Base-by-base conservation (phyloP, 2,797 vertebrate genomes). In the Pangasius macronema region DNA sequence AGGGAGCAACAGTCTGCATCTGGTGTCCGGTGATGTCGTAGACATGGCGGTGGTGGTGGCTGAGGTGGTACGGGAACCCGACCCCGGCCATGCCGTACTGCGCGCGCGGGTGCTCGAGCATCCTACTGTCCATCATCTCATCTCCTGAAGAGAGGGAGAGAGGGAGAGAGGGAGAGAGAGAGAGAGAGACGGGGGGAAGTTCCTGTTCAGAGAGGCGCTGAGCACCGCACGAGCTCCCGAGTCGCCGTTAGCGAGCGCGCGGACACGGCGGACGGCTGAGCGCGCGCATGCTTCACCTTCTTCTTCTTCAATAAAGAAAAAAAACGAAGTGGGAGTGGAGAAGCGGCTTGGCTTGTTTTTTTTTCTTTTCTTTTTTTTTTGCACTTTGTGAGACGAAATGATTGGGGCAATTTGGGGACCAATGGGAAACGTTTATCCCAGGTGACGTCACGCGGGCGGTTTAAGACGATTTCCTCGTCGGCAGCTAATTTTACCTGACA, bases 101-200 rank as follows among this genome's bases (percentile, higher is more conserved):
- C 96, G 97, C 97, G 94, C 98, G 98, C 93, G 97, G 97, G 95
- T 99, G 98, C 96, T 99, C 98, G 94, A 99, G 97, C 89, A 99
- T 96, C 94, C 98, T 97, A 93, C 98, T 96, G 96, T 99, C 98
- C 98, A 99, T 99, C 96, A 96, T 97, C 95, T 95, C 88, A 83
- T 90, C 88, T 89, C 87, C 83, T 59, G 55, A 27, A 81, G 1
- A 61, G 36, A 18, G 67, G 2, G 68, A 70, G 63, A 72, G 53
- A 39, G 18, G 39, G 22, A 39, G 53, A 39, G 53, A 59, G 75
- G 33, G 46, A 30, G 46, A 76, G 16, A 24, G 30, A 22, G 8
- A 59, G 3, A 39, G 30, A 39, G 0, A 77, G n/a, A 75, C 4
- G 16, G 8, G 53, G 2, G 30, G 33, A 42, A 39, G 36, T 61